Evolutionary conservation across 2,888 invertebrate species (phyloP).

Genomic region (Netelia melanura): DNA sequence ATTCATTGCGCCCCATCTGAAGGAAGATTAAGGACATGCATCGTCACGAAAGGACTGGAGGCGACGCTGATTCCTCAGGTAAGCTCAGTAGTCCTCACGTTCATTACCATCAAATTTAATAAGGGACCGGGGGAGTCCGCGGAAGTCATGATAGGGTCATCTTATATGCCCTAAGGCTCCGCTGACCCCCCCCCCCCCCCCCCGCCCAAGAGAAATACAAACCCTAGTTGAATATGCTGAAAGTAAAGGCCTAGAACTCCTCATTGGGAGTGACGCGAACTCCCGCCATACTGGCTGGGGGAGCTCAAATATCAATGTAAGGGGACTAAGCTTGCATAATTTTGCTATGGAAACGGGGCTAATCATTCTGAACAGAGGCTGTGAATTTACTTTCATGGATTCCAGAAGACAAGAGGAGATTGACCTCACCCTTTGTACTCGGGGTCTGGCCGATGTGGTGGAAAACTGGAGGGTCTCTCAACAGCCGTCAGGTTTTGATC

Average conservation of each 20-base stretch:
- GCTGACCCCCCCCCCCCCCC: not conserved
- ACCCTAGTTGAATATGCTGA: constrained; percentile 30
- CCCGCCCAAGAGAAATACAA: not conserved
- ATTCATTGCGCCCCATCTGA: not conserved
- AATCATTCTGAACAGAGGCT: constrained; percentile 42
- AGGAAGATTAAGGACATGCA: not conserved
- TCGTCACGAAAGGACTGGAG: not conserved
- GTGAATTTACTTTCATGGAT: constrained; percentile 56
- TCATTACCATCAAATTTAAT: not conserved
- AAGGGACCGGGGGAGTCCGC: not conserved
- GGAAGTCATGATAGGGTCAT: not conserved
- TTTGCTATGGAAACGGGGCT: constrained; percentile 1
- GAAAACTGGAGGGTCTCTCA: constrained; percentile 39
- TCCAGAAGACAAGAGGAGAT: constrained; percentile 43
- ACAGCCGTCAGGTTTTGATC: constrained; percentile 26
- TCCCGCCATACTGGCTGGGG: too few relatives aligned
- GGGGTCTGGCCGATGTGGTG: not conserved
- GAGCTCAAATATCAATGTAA: too few relatives aligned
- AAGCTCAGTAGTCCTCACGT: not conserved
- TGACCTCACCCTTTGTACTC: constrained; percentile 16
- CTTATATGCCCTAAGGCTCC: constrained; percentile 1
- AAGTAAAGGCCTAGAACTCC: constrained; percentile 28
- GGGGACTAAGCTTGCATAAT: too few relatives aligned
- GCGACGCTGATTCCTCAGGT: not conserved
- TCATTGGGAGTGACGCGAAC: constrained; percentile 30